Evolutionary conservation across 2,113 vertebrate species (phyloP), one percentile per base, ranked within the genome.

Genomic region (Oxyura jamaicensis): DNA sequence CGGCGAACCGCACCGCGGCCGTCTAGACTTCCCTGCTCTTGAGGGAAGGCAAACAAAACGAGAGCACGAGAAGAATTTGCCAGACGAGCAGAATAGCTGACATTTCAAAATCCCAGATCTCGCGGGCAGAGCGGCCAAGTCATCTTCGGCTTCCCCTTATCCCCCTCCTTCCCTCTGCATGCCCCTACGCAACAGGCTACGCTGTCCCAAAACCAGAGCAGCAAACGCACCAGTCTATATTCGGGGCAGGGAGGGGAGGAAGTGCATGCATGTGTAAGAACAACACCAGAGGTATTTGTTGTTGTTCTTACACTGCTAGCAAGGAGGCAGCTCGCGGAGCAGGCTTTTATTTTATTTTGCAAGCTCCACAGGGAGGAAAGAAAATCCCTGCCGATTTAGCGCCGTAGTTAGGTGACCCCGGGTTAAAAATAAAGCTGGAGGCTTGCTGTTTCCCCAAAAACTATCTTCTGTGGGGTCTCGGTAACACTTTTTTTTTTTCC

Each of bases 41-140:
- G 95, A 88, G 95, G 93, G 83, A 93, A 91, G 73, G 79, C 94
- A 95, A 96, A 96, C 91, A 95, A 96, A 96, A 90, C 56, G 53
- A 52, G 73, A 91, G 56, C 90, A 79, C 1, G 72, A 94, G 83
- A 95, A 91, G 95, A 96, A 96, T 94, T 91, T 90, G 95, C 93
- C 90, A 96, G 90, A 90, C 19, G 93, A 96, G 96, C 93, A 94
- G 94, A 96, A 97, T 63, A 85, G 87, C 90, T 96, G 91, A 95
- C 88, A 80, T 97, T 97, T 96, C 94, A 58, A 94, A 96, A 95
- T n/a, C 14, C 50, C 4, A 3, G 41, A 59, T 67, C 1, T 25
- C 73, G 88, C n/a, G 6, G 77, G 89, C 67, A 2, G 67, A 69
- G 85, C 68, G 35, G 94, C 82, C 91, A 96, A 93, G 88, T 94